A percentile compares a stretch with the other conserved stretches of the same genome.
Conservation (phyloP, 1,140 invertebrate species). For the Phocides pigmalion region DNA sequence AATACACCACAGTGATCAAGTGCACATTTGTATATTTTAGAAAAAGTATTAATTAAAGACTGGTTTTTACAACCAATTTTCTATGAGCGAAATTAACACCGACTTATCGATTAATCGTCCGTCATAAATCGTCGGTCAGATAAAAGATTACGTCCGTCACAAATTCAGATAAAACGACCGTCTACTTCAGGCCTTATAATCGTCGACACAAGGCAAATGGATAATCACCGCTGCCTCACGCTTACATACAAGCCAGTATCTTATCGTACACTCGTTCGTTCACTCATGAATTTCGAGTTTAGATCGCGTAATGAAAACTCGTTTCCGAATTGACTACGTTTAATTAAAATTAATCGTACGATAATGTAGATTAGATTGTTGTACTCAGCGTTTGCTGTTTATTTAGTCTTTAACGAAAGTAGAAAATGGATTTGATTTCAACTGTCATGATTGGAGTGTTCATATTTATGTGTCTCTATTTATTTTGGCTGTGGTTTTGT, state of each 20-base stretch:
- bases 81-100: too few species aligned
- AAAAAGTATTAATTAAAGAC: too few species aligned
- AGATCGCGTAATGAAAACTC: neutral
- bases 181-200: too few species aligned
- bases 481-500: conserved; percentile 77
- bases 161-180: too few species aligned
- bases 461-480: conserved; percentile 65
- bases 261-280: conserved; percentile 26
- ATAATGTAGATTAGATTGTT: conserved; percentile 32
- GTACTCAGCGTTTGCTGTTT: conserved; percentile 14
- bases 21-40: too few species aligned
- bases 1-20: too few species aligned
- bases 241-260: conserved; percentile 12
- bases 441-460: conserved; percentile 53
- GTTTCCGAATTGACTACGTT: neutral
- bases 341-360: conserved; percentile 17
- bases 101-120: too few species aligned
- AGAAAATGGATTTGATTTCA: conserved; percentile 59
- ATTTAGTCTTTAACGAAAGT: neutral
- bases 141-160: too few species aligned
- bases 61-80: too few species aligned
- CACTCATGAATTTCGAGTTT: conserved; percentile 27
- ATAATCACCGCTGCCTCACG: conserved; percentile 20
- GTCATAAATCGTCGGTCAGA: too few species aligned
- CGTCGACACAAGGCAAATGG: conserved; percentile 2